Percentiles rank a stretch among this genome's conserved stretches.
phyloP scores from a whole-genome alignment of 2,888 invertebrate species.

The Ischnus inquisitorius region DNA sequence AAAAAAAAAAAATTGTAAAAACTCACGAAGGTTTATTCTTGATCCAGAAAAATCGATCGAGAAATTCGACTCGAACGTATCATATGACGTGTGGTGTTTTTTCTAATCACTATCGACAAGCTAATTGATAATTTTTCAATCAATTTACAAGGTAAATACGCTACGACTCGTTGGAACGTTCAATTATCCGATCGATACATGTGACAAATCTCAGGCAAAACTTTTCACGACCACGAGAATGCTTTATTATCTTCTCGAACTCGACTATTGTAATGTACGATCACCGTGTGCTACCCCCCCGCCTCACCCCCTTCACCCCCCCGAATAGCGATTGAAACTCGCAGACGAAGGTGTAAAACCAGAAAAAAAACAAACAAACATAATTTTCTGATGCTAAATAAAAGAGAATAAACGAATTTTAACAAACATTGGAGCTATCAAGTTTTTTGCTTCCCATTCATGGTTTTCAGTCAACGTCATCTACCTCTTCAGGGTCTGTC shows the following conservation, averaged over 20 bases:
- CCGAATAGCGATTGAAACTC: slow-evolving; percentile 8
- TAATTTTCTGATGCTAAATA: slow-evolving; percentile 33
- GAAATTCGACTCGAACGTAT: neutral
- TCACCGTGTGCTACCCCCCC: slow-evolving; percentile 26
- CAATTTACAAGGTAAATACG: slow-evolving; percentile 7
- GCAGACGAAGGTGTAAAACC: slow-evolving; percentile 12
- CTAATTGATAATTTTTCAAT: slow-evolving; percentile 27
- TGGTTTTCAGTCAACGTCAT: neutral
- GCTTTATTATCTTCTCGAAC: neutral
- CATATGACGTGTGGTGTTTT: neutral
- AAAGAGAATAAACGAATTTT: slow-evolving; percentile 41
- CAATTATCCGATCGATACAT: neutral
- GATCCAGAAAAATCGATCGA: neutral
- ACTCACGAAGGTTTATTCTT: neutral
- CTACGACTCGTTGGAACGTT: slow-evolving; percentile 12
- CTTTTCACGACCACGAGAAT: slow-evolving; percentile 15
- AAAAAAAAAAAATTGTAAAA: neutral
- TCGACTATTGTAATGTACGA: slow-evolving; percentile 29
- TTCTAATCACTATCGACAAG: slow-evolving; percentile 9
- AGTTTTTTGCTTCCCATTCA: neutral
- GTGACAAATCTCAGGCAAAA: slow-evolving; percentile 26
- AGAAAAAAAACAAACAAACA: slow-evolving; percentile 6
- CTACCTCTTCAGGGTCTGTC: no score
- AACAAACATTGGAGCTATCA: slow-evolving; percentile 6
- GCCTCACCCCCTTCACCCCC: no score